Percentiles rank a stretch among this genome's conserved stretches.
Evolutionary conservation across 2,797 vertebrate genomes (phyloP).

Genomic region (Euthynnus affinis): DNA sequence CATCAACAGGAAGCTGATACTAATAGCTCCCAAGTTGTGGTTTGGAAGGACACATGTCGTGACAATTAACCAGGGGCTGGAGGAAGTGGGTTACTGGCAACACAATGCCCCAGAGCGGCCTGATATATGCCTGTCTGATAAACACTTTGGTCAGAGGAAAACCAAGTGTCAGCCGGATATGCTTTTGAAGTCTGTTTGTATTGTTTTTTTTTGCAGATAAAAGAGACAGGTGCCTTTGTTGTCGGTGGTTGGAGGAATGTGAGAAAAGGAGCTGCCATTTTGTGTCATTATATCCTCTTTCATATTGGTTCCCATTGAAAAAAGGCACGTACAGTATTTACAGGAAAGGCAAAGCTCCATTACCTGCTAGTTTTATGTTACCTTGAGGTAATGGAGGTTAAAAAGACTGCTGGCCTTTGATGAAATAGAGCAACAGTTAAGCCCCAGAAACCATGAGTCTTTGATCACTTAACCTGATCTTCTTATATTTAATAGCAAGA

Average conservation of each 20-base stretch:
- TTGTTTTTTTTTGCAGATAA: conserved; percentile 83
- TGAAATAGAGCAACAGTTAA: conserved; percentile 74
- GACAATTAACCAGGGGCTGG: conserved; percentile 69
- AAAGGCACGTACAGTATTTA: conserved; percentile 86
- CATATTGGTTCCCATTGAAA: conserved; percentile 85
- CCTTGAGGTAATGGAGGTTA: conserved; percentile 61
- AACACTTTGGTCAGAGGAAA: conserved; percentile 81
- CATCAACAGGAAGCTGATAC: conserved; percentile 72
- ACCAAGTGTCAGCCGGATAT: conserved; percentile 78
- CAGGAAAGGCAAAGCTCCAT: conserved; percentile 85
- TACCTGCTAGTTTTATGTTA: conserved; percentile 85
- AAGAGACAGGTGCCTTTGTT: conserved; percentile 81
- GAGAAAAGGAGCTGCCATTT: conserved; percentile 73
- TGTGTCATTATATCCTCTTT: conserved; percentile 77
- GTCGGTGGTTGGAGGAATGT: conserved; percentile 65
- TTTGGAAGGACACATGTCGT: conserved; percentile 74
- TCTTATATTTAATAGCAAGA: conserved; percentile 82
- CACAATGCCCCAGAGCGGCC: conserved; percentile 77
- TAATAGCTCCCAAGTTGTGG: conserved; percentile 69
- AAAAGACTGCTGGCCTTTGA: conserved; percentile 71
- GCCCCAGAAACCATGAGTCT: conserved; percentile 60
- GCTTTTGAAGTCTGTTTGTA: conserved; percentile 83
- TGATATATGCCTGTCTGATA: conserved; percentile 77
- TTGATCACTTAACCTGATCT: conserved; percentile 81
- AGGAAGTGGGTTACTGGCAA: conserved; percentile 75